These are phyloP conservation scores for Protonemura montana DNA, from an alignment of 2,888 invertebrate species.

Conservation along the genomic window DNA sequence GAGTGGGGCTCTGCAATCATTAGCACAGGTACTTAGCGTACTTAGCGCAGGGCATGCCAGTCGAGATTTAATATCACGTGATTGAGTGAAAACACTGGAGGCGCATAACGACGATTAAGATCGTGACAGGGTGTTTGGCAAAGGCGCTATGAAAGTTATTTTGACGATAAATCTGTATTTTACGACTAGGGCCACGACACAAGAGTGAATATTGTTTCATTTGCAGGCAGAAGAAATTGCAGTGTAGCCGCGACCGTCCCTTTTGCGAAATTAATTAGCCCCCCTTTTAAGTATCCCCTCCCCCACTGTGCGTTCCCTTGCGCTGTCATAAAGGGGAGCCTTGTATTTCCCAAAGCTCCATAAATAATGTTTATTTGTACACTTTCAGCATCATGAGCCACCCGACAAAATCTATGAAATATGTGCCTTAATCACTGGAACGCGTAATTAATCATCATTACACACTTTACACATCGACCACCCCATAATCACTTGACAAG, in stretches of 20 bases:
- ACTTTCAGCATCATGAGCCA: neutral
- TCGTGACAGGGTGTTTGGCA: neutral
- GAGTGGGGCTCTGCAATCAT: slow-evolving; percentile 63
- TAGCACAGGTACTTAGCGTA: slow-evolving; percentile 36
- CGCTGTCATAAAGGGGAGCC: slow-evolving; percentile 25
- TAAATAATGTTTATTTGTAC: slow-evolving; percentile 47
- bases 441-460: slow-evolving; percentile 39
- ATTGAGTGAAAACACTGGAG: neutral
- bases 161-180: neutral
- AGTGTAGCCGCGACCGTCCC: slow-evolving; percentile 25
- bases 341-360: slow-evolving; percentile 43
- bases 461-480: slow-evolving; percentile 1
- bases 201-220: slow-evolving; percentile 40
- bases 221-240: slow-evolving; percentile 39
- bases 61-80: slow-evolving; percentile 9
- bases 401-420: slow-evolving; percentile 21
- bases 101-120: neutral
- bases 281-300: slow-evolving; percentile 41
- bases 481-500: neutral
- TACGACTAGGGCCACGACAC: neutral
- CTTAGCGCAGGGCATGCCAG: neutral
- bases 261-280: slow-evolving; percentile 47
- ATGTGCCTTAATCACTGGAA: slow-evolving; percentile 27
- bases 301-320: neutral
- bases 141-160: slow-evolving; percentile 27